A percentile compares a stretch with the other conserved stretches of the same genome.
Evolutionary conservation across 2,797 vertebrate species (phyloP).

Genomic region (Pristis pectinata): DNA sequence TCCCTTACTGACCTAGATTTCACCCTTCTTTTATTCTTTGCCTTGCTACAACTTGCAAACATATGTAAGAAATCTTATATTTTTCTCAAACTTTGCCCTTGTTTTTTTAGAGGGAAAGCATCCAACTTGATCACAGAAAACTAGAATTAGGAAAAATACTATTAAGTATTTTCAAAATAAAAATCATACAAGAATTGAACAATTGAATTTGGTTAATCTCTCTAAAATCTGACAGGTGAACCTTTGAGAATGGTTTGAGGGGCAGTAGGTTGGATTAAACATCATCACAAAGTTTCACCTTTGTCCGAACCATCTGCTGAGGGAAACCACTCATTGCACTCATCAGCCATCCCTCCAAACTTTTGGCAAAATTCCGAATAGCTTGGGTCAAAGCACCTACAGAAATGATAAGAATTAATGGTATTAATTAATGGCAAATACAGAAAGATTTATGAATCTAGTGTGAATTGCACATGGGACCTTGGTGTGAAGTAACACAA

Average conservation of each 20-base stretch:
- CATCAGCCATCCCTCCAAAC: slow-evolving; percentile 90
- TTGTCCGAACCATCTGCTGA: slow-evolving; percentile 81
- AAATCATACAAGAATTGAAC: background rate
- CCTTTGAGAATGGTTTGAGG: background rate
- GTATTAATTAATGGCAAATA: too few species aligned
- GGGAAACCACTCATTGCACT: slow-evolving; percentile 90
- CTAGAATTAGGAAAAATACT: background rate
- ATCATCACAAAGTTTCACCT: slow-evolving; percentile 60
- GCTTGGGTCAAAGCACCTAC: slow-evolving; percentile 93
- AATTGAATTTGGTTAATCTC: background rate
- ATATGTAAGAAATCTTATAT: background rate
- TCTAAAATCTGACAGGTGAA: background rate
- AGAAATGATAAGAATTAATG: background rate
- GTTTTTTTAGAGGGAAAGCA: background rate
- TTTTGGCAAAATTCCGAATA: slow-evolving; percentile 96
- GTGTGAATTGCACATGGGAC: too few species aligned
- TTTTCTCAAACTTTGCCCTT: background rate
- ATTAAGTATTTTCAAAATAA: background rate
- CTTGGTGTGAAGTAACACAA: too few species aligned
- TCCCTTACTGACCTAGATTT: background rate
- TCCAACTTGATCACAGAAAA: background rate
- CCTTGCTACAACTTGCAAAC: background rate
- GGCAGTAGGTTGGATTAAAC: background rate
- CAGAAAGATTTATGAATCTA: background rate
- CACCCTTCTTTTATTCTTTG: background rate